Percentiles rank a stretch among this genome's conserved stretches.
Evolutionary conservation across 2,113 vertebrate species (phyloP).

Genomic region (Strigops habroptila): DNA sequence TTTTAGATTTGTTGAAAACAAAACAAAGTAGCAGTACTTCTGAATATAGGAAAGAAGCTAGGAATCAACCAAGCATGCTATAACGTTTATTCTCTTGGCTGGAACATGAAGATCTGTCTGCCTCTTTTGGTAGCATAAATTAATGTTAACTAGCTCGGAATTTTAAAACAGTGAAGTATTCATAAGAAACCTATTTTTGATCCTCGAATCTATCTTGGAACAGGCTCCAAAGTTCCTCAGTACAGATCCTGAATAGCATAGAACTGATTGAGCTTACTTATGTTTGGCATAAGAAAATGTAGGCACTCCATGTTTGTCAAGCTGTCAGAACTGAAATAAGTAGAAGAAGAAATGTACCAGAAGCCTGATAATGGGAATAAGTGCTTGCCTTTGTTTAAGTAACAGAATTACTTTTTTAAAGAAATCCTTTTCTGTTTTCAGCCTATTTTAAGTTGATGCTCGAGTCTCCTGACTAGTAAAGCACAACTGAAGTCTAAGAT

Average conservation of each 20-base stretch:
- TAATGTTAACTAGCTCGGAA: neutral
- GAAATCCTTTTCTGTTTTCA: neutral
- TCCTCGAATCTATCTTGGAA: neutral
- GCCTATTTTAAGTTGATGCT: neutral
- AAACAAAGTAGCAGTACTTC: conserved; percentile 42
- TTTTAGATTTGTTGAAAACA: conserved; percentile 34
- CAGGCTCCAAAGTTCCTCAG: neutral
- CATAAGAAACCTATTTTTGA: neutral
- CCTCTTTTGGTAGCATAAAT: conserved; percentile 40
- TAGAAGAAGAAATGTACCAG: neutral
- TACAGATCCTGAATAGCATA: neutral
- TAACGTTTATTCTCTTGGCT: neutral
- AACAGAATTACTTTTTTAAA: neutral
- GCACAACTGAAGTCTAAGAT: neutral
- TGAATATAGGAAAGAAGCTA: conserved; percentile 54
- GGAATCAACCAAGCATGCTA: conserved; percentile 6
- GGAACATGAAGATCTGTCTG: conserved; percentile 29
- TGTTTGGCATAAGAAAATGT: neutral
- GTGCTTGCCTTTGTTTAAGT: neutral
- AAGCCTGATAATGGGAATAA: neutral
- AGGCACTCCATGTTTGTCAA: neutral
- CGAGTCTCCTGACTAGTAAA: neutral
- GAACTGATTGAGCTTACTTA: neutral
- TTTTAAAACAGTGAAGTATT: neutral
- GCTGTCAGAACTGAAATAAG: neutral